Percentiles rank a stretch among this genome's conserved stretches.
Evolutionary conservation across 2,888 invertebrate species (phyloP).

Genomic region (Euclidia mi): DNA sequence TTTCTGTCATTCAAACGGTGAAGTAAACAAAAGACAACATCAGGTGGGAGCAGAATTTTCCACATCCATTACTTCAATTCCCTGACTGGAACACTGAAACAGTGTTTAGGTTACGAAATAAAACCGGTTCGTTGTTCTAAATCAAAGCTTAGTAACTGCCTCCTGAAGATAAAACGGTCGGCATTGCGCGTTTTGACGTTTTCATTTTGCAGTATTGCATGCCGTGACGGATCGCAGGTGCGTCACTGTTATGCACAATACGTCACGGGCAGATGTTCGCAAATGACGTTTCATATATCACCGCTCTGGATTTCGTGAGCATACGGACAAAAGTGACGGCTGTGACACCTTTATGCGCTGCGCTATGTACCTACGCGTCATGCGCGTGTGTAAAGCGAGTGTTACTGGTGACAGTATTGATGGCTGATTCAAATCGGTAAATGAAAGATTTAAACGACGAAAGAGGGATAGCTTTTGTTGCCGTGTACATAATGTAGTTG

Average conservation of each 20-base stretch:
- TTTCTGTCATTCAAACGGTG: conserved; percentile 41
- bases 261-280: conserved; percentile 55
- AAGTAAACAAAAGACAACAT: conserved; percentile 42
- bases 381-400: conserved; percentile 25
- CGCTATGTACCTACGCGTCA: conserved; percentile 15
- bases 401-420: conserved; percentile 33
- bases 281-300: conserved; percentile 65
- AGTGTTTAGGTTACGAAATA: conserved; percentile 41
- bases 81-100: conserved; percentile 26
- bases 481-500: neutral
- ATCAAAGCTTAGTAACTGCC: conserved; percentile 41
- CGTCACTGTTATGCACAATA: conserved; percentile 57
- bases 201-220: conserved; percentile 59
- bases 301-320: conserved; percentile 44
- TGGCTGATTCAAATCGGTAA: conserved; percentile 25
- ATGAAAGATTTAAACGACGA: neutral
- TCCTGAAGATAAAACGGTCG: conserved; percentile 37
- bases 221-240: conserved; percentile 67
- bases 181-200: conserved; percentile 56
- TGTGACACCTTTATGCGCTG: conserved; percentile 42
- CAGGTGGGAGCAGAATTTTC: conserved; percentile 27
- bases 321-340: conserved; percentile 51
- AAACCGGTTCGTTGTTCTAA: conserved; percentile 26
- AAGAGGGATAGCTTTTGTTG: conserved; percentile 1
- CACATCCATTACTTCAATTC: conserved; percentile 40